Evolutionary conservation across 2,797 vertebrate genomes (phyloP), one percentile per base, ranked within the genome.

Genomic region (Xenops minutus): DNA sequence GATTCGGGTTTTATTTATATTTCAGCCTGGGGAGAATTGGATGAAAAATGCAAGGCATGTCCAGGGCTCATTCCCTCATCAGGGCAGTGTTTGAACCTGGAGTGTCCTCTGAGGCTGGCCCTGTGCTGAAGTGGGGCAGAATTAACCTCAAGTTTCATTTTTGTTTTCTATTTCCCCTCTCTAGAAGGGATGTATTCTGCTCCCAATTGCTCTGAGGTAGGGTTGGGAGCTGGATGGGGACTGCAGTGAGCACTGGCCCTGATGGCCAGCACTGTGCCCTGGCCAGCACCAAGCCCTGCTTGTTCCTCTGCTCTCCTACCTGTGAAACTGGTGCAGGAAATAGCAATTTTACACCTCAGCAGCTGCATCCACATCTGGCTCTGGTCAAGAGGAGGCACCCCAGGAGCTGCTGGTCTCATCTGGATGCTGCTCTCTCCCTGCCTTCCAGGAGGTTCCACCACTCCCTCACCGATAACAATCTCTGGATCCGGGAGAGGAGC

Each of bases 401-500:
- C 0, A 0, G 2, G 54, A 85, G 27, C 39, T 3, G 24, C 1
- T 16, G 81, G 36, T 29, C 71, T 80, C n/a, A 72, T 5, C 67
- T 2, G 0, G 54, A 11, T 1, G 2, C 39, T 59, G 5, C 16
- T 13, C 4, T 51, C 5, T 85, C 48, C 56, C 43, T 69, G 6
- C 48, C 18, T 88, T 89, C 27, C 96, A 98, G 98, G 89, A 97
- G 99, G 63, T 99, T 99, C 85, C 99, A 99, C 63, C 98, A 92
- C 89, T 99, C 98, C 1, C 98, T 99, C 94, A 99, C 98, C 0
- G 96, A 96, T 94, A 98, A 99, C 96, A 94, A 87, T 32, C 98
- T 95, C 94, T 99, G 99, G 99, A 98, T 99, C 92, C 98, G 98
- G 20, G 99, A 99, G 96, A 98, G 99, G 64, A 99, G 99, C 97